Evolutionary conservation across 2,888 invertebrate genomes (phyloP).

Genomic region (Xanthorhoe spadicearia): DNA sequence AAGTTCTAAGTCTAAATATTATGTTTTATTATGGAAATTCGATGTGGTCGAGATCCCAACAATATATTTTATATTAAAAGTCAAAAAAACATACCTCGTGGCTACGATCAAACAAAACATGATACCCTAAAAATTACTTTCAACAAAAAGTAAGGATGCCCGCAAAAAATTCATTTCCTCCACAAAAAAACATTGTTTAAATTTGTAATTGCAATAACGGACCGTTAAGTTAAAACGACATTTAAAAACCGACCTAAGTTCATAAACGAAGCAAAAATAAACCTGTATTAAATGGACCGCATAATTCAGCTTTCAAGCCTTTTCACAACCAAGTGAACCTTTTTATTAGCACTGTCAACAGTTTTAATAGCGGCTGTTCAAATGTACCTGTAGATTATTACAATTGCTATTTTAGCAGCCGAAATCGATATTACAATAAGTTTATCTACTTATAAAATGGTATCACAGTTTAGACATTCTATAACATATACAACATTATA

Average conservation of each 20-base stretch:
- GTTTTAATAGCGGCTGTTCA: constrained; percentile 49
- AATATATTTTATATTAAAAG: too few relatives aligned
- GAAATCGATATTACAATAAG: background rate
- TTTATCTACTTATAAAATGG: background rate
- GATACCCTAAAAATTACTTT: too few relatives aligned
- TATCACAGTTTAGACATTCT: too few relatives aligned
- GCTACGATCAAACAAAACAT: too few relatives aligned
- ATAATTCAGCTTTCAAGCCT: constrained; percentile 45
- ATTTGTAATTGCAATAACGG: constrained; percentile 23
- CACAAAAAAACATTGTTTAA: constrained; percentile 2
- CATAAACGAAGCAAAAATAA: constrained; percentile 49
- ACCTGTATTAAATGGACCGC: constrained; percentile 45
- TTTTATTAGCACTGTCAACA: constrained; percentile 57
- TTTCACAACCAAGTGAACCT: constrained; percentile 46
- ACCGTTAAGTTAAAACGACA: constrained; percentile 42
- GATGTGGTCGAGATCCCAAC: too few relatives aligned
- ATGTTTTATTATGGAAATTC: too few relatives aligned
- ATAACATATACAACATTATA: too few relatives aligned
- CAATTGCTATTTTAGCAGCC: constrained; percentile 32
- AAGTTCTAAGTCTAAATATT: too few relatives aligned
- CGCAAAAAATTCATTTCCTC: constrained; percentile 1
- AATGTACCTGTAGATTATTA: constrained; percentile 46
- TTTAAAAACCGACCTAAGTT: constrained; percentile 45
- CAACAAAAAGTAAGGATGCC: background rate
- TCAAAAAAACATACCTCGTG: too few relatives aligned